These are phyloP conservation scores for Drosophila kokeensis DNA, from an alignment of 2,888 invertebrate species.

Conservation along the genomic window DNA sequence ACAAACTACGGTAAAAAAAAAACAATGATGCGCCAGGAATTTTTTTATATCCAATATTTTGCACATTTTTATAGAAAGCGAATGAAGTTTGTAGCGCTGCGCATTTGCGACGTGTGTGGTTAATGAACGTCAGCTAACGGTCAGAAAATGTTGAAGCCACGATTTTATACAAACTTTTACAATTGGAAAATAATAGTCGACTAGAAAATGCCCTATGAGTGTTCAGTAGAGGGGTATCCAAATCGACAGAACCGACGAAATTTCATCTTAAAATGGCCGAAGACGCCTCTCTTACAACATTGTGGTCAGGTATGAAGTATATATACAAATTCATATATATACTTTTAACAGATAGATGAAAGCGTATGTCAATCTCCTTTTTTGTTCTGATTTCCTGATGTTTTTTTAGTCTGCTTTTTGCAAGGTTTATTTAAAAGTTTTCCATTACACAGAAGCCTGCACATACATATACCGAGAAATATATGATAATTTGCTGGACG, in stretches of 20 bases:
- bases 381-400: constrained; percentile 11
- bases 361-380: constrained; percentile 14
- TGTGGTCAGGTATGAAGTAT: background rate
- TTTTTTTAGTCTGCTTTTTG: constrained; percentile 11
- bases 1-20: background rate
- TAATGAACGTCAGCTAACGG: constrained; percentile 52
- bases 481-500: constrained; percentile 4
- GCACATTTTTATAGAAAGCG: constrained; percentile 7
- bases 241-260: background rate
- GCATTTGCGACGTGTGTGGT: constrained; percentile 58
- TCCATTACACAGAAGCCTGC: background rate
- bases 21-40: background rate
- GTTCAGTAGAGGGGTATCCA: background rate
- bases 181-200: background rate
- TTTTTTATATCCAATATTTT: background rate
- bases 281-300: background rate
- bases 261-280: background rate
- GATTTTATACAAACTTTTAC: background rate
- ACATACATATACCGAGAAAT: background rate
- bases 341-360: constrained; percentile 4
- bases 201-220: background rate
- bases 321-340: background rate
- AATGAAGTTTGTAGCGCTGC: constrained; percentile 21
- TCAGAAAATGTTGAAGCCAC: background rate
- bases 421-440: constrained; percentile 32